A percentile compares a stretch with the other conserved stretches of the same genome.
These are phyloP conservation scores for Tetragonisca angustula DNA, from an alignment of 2,888 invertebrate genomes.

Conservation along the genomic window DNA sequence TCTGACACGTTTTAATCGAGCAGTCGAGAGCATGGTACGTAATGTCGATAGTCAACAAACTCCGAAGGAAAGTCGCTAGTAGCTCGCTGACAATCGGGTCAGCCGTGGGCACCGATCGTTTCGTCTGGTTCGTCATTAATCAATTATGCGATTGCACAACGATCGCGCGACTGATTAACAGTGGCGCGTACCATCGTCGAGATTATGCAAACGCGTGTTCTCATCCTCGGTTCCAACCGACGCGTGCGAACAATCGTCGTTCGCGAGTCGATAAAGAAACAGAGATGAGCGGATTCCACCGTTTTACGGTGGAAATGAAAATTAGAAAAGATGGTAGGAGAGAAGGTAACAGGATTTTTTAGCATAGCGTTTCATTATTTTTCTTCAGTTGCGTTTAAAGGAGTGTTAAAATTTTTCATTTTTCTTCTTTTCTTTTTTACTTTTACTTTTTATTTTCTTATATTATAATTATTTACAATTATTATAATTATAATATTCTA, in stretches of 20 bases:
- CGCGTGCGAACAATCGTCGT: not conserved
- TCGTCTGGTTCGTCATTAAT: conserved; percentile 56
- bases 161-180: conserved; percentile 36
- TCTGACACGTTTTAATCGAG: conserved; percentile 38
- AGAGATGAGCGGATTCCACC: not conserved
- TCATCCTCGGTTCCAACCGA: not conserved
- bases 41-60: conserved; percentile 26
- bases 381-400: not conserved
- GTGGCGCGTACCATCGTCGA: conserved; percentile 2
- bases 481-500: too few relatives aligned
- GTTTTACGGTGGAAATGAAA: not conserved
- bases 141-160: conserved; percentile 54
- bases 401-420: not conserved
- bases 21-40: not conserved
- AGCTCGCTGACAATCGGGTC: conserved; percentile 55
- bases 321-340: not conserved
- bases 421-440: not conserved
- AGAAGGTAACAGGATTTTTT: not conserved
- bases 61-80: conserved; percentile 44
- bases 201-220: conserved; percentile 22
- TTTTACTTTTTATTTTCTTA: too few relatives aligned
- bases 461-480: too few relatives aligned
- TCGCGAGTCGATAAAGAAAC: not conserved
- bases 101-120: conserved; percentile 37
- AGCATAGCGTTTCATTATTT: not conserved